These are phyloP conservation scores for Vanessa cardui DNA, from an alignment of 2,888 invertebrate species.

Conservation along the genomic window DNA sequence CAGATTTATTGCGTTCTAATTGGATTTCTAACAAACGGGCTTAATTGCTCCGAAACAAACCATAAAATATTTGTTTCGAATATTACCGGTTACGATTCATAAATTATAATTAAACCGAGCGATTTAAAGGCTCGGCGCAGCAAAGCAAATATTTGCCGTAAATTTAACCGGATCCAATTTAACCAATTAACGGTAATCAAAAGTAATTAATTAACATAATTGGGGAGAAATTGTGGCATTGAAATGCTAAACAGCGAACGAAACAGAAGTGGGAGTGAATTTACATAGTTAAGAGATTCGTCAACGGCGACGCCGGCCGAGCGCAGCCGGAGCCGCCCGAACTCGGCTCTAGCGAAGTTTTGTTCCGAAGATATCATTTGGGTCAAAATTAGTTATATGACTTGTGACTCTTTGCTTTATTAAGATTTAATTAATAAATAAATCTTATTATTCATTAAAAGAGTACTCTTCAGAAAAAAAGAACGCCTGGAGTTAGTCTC, in stretches of 20 bases:
- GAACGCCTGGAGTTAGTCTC: no score
- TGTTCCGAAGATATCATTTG: no score
- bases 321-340: neutral
- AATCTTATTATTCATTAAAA: no score
- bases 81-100: constrained; percentile 27
- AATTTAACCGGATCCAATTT: constrained; percentile 35
- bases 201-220: constrained; percentile 67
- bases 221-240: constrained; percentile 56
- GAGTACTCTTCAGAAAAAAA: no score
- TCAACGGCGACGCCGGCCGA: constrained; percentile 33
- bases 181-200: constrained; percentile 58
- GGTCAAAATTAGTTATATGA: no score
- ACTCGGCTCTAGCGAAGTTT: neutral
- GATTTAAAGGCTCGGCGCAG: constrained; percentile 18
- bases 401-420: no score
- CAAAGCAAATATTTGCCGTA: constrained; percentile 32
- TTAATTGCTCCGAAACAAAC: constrained; percentile 20
- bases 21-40: constrained; percentile 24
- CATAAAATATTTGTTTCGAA: constrained; percentile 32
- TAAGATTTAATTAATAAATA: no score
- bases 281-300: constrained; percentile 56
- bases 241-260: constrained; percentile 55
- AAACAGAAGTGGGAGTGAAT: constrained; percentile 54
- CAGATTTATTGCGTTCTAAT: constrained; percentile 12
- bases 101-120: constrained; percentile 28